phyloP scores from a whole-genome alignment of 2,888 invertebrate genomes.

The Ganaspis brasiliensis region DNA sequence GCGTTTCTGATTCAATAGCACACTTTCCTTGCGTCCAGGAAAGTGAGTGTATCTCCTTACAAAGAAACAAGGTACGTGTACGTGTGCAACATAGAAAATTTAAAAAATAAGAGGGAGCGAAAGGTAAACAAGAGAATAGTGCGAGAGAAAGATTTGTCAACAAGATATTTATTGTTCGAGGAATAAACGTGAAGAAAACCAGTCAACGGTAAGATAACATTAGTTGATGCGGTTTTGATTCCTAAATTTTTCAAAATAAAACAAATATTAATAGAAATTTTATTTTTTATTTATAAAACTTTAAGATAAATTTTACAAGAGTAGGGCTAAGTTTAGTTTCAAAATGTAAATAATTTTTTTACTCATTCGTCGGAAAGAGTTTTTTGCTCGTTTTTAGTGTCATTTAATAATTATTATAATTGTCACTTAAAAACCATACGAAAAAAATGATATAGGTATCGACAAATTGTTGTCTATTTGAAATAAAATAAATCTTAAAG shows the following conservation, averaged over 20 bases:
- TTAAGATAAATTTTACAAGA: not conserved
- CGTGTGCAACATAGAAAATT: slow-evolving; percentile 49
- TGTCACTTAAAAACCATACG: no score
- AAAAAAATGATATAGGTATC: no score
- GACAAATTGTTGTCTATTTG: no score
- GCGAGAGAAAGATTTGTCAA: slow-evolving; percentile 14
- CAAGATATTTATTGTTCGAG: not conserved
- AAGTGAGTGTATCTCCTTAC: slow-evolving; percentile 67
- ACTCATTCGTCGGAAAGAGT: no score
- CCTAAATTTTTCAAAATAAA: not conserved
- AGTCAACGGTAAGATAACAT: not conserved
- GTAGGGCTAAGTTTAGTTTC: no score
- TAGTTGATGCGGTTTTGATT: not conserved
- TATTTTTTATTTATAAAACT: no score
- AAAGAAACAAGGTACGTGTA: slow-evolving; percentile 53
- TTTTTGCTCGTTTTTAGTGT: no score
- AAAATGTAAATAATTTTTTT: no score
- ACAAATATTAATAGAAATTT: no score
- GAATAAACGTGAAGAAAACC: not conserved
- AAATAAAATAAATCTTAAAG: no score
- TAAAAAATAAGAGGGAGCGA: slow-evolving; percentile 54
- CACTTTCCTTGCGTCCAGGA: slow-evolving; percentile 74
- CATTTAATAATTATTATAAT: no score
- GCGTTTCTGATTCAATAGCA: slow-evolving; percentile 71
- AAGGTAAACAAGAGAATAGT: slow-evolving; percentile 45